These are phyloP conservation scores for Molanna angustata DNA, from an alignment of 2,888 invertebrate genomes.

Conservation along the genomic window DNA sequence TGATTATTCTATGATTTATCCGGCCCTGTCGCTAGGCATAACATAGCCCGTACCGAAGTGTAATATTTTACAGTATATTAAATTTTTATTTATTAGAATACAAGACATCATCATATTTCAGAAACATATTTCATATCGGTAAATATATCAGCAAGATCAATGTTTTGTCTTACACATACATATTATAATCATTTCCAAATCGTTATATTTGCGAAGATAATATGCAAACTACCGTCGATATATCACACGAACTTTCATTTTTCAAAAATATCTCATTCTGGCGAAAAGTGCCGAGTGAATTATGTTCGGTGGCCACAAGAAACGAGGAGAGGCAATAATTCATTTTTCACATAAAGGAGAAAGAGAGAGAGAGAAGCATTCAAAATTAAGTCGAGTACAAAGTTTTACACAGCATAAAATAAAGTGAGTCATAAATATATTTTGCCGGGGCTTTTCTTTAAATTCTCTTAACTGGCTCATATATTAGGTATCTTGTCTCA, in stretches of 20 bases:
- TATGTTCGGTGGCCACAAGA: conserved; percentile 26
- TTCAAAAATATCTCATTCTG: conserved; percentile 28
- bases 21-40: too few species aligned
- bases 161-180: too few species aligned
- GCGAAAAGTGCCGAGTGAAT: conserved; percentile 29
- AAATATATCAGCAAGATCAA: too few species aligned
- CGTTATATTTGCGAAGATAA: too few species aligned
- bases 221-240: conserved; percentile 23
- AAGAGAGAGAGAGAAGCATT: conserved; percentile 19
- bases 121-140: too few species aligned
- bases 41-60: too few species aligned
- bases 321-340: conserved; percentile 28
- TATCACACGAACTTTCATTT: conserved; percentile 23
- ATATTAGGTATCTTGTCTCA: conserved; percentile 34
- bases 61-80: too few species aligned
- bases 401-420: conserved; percentile 34
- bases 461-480: conserved; percentile 34
- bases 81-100: too few species aligned
- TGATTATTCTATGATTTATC: too few species aligned
- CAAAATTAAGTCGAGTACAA: conserved; percentile 34
- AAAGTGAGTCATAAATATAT: conserved; percentile 34
- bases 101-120: too few species aligned
- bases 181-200: too few species aligned
- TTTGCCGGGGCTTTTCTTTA: conserved; percentile 34
- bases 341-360: conserved; percentile 29